Evolutionary conservation across 1,140 invertebrate genomes (phyloP), one percentile per base, ranked within the genome.

Genomic region (Neodiprion lecontei): DNA sequence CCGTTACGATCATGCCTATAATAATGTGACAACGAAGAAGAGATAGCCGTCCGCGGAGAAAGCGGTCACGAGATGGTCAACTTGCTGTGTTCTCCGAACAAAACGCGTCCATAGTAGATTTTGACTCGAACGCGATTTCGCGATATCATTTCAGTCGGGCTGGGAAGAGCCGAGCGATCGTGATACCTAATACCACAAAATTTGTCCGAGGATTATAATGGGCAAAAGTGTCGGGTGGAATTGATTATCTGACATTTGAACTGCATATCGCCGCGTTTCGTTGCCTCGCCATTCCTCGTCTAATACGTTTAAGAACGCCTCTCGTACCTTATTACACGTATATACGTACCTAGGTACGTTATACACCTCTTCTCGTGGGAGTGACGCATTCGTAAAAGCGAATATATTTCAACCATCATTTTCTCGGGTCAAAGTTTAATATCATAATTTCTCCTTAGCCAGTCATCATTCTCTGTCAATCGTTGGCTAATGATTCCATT

Each of bases 21-120:
- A 40, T 75, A 78, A 78, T 78, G 74, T 78, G 77, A 78, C 75
- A 78, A 74, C 73, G 69, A 74, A 72, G 70, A 74, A 70, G 70
- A 75, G 74, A 74, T 76, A 61, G 77, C 72, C 76, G 74, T 74
- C 76, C 74, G 69, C 67, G 77, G 77, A 78, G 77, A 78, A 78
- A 78, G 77, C 76, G 72, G 76, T 66, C 75, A 73, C 70, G 75
- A 47, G 74, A 70, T 70, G 69, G 67, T 61, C 53, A 61, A 61
- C 53, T 40, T 40, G 61, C 72, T 65, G 68, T 72, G 75, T 66
- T 47, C 21, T 47, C 48, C 48, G 49, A 11, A 50, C 68, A 40
- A 48, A 14, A 67, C 14, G 17, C 48, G 66, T 50, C 9, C 68
- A 40, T 73, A 17, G 48, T 50, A 70, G 69, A 61, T 70, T 74